Evolutionary conservation across 2,113 vertebrate genomes (phyloP), one percentile per base, ranked within the genome.

Genomic region (Salvelinus alpinus): DNA sequence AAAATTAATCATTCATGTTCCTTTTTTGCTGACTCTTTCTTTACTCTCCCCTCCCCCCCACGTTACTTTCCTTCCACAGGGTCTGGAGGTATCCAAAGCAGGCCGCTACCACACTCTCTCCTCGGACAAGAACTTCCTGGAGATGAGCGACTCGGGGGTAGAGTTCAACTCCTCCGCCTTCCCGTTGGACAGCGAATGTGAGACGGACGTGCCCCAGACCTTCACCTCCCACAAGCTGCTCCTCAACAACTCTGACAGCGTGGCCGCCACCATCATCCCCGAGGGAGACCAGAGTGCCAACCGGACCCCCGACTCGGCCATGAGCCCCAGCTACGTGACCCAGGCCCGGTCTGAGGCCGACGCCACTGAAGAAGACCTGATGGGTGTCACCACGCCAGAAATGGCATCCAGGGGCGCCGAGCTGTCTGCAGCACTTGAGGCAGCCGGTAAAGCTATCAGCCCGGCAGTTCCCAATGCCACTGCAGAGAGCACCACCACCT

Each of bases 161-260:
- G 93, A 94, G 82, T 92, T 91, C 71, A 87, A 78, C 70, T 65
- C 0, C 48, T 85, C 89, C 0, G 79, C 74, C 4, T 75, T 90
- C 47, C 92, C 92, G 0, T 70, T 90, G 51, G 93, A 94, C 89
- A 93, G 91, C 9, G 93, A 93, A 86, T 93, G 90, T 4, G 93
- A 93, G 86, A 91, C 92, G 0, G 93, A 93, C 0, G 81, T 54
- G 0, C 86, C 65, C 2, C 82, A 78, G 71, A 91, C 88, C 71
- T 89, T 84, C 70, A 81, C 88, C 65, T 92, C 92, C 76, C 82
- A 89, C 84, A 91, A 90, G 77, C 85, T 84, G 11, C 90, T 92
- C 3, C 79, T 91, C 47, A 88, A 91, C 54, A 88, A 91, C 16
- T 88, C 89, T 14, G 79, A 77, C 65, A 73, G 88, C 0, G 85